Evolutionary conservation across 2,113 vertebrate genomes (phyloP), one percentile per base, ranked within the genome.

Genomic region (Fulica atra): DNA sequence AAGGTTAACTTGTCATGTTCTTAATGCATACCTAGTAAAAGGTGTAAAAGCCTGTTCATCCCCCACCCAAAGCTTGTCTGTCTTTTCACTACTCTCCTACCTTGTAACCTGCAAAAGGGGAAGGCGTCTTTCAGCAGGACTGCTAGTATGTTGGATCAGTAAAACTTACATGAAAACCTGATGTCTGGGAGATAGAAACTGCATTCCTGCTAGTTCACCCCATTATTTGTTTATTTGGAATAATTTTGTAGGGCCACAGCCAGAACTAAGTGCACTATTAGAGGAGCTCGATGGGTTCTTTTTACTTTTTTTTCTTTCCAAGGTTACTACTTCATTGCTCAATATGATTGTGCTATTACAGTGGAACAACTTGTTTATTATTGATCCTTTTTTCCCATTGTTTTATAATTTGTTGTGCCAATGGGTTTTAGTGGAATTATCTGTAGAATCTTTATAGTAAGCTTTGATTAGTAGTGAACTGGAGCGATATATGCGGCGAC

Each of bases 361-460:
- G 28, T 1, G 24, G 46, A 38, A 59, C 40, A 88, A 91, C 23
- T 90, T 88, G 57, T 56, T 92, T 94, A 54, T 68, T 89, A 73
- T 74, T 89, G 83, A 92, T 94, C 15, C 66, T 78, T 73, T 40
- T 70, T 25, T 24, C 26, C 36, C 42, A 78, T 96, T 81, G 9
- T 78, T 96, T 92, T 92, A 64, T 95, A 94, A 92, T 94, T 96
- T 91, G 93, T 92, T 96, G 92, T 94, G 91, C 91, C 76, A 74
- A 8, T 29, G 31, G 59, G 24, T 50, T 95, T 96, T 83, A 94
- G 53, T 76, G 65, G 42, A 84, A 57, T 96, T 97, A 93, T 80
- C 92, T 94, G 42, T 91, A n/a, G 25, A 80, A 85, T 97, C 88
- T 96, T 92, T 73, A 53, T 72, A 64, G 77, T 87, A 95, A 91